A percentile compares a stretch with the other conserved stretches of the same genome.
Conservation (phyloP, 2,888 invertebrate species). For the Philhelius pedissequus region DNA sequence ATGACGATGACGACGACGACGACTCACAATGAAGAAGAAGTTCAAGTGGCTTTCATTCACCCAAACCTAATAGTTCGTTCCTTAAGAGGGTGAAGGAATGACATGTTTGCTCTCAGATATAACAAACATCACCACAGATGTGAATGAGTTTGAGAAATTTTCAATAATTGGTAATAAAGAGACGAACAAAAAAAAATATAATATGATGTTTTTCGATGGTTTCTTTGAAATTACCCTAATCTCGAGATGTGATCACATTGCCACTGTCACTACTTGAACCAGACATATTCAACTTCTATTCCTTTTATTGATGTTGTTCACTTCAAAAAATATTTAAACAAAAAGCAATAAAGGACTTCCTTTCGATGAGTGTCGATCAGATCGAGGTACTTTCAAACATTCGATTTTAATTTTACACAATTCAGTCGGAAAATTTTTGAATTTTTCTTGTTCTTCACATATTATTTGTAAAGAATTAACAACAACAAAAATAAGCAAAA, state of each 20-base stretch:
- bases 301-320: background rate
- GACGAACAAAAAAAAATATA: background rate
- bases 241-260: slow-evolving; percentile 43
- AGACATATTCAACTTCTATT: background rate
- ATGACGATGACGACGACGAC: background rate
- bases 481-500: too few species aligned
- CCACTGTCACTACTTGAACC: slow-evolving; percentile 50
- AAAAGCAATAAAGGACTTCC: slow-evolving; percentile 51
- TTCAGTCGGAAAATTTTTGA: too few species aligned
- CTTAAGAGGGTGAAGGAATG: slow-evolving; percentile 61
- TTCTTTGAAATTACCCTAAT: slow-evolving; percentile 49
- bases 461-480: too few species aligned
- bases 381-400: too few species aligned
- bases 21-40: background rate
- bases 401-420: too few species aligned
- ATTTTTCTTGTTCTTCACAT: too few species aligned
- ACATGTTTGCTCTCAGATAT: slow-evolving; percentile 65
- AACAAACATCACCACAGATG: slow-evolving; percentile 29
- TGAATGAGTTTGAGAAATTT: slow-evolving; percentile 7
- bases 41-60: slow-evolving; percentile 58
- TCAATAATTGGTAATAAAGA: slow-evolving; percentile 27
- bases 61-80: slow-evolving; percentile 55
- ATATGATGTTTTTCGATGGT: slow-evolving; percentile 22
- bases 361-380: slow-evolving; percentile 7
- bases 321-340: slow-evolving; percentile 17